These are phyloP conservation scores for Hesperophylax magnus DNA, from an alignment of 1,140 invertebrate genomes.

Conservation along the genomic window DNA sequence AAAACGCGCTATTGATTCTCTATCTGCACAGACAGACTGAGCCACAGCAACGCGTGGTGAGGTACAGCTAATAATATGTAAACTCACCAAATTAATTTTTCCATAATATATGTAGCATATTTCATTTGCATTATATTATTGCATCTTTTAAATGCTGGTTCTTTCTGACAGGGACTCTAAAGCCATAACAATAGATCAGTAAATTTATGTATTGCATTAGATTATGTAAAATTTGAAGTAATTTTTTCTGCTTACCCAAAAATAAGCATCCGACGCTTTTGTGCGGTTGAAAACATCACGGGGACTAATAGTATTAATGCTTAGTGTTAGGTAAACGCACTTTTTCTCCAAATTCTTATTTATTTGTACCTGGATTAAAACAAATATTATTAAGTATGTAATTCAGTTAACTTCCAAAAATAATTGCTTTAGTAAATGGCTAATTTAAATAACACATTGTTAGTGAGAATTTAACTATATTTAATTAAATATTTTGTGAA, in stretches of 20 bases:
- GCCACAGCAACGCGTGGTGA: too few relatives aligned
- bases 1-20: too few relatives aligned
- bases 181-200: background rate
- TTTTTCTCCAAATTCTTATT: constrained; percentile 24
- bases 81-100: constrained; percentile 34
- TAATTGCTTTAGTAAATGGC: background rate
- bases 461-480: too few relatives aligned
- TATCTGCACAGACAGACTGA: too few relatives aligned
- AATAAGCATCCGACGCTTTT: background rate
- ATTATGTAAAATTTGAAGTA: background rate
- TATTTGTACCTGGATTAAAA: background rate
- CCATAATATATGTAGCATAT: constrained; percentile 18
- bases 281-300: background rate
- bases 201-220: background rate
- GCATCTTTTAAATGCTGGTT: background rate
- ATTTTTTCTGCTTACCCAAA: background rate
- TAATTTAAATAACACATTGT: too few relatives aligned
- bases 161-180: constrained; percentile 8
- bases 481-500: too few relatives aligned
- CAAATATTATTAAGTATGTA: too few relatives aligned
- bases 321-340: constrained; percentile 12
- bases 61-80: too few relatives aligned
- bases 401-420: too few relatives aligned
- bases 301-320: constrained; percentile 4
- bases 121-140: constrained; percentile 22